Evolutionary conservation across 2,113 vertebrate species (phyloP).

Genomic region (Hippocampus mohnikei): DNA sequence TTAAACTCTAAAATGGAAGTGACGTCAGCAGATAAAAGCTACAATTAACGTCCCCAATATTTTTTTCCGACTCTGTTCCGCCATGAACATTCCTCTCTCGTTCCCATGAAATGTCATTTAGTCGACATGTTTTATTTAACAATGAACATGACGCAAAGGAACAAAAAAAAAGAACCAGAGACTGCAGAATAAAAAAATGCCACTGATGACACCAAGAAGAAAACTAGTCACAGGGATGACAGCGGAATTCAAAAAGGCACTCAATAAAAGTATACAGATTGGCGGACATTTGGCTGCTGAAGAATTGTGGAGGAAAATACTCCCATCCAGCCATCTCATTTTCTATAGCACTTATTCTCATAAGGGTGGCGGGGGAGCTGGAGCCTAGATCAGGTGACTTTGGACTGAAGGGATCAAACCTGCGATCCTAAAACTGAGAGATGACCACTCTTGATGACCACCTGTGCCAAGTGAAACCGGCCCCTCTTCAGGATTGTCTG

Average conservation of each 20-base stretch:
- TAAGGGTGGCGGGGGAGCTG: no score
- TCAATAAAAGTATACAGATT: neutral
- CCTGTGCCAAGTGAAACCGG: neutral
- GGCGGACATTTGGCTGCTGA: neutral
- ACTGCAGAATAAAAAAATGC: neutral
- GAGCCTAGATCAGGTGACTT: neutral
- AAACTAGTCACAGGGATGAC: slow-evolving; percentile 12
- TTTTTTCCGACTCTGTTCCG: slow-evolving; percentile 7
- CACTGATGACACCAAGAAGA: slow-evolving; percentile 12
- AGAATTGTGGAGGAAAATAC: neutral
- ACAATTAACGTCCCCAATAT: slow-evolving; percentile 6
- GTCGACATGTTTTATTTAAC: slow-evolving; percentile 40
- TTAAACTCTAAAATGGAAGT: neutral
- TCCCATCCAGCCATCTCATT: no score
- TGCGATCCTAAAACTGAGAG: neutral
- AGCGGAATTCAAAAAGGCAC: neutral
- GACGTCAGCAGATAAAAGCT: neutral
- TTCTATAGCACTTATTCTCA: no score
- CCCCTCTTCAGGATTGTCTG: slow-evolving; percentile 12
- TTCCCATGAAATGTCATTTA: slow-evolving; percentile 5
- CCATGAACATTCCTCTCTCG: neutral
- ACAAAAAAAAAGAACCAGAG: neutral
- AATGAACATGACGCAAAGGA: neutral
- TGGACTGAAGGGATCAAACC: neutral
- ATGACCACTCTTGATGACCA: neutral